Evolutionary conservation across 2,888 invertebrate genomes (phyloP).

Genomic region (Gisinianus flammeolus): DNA sequence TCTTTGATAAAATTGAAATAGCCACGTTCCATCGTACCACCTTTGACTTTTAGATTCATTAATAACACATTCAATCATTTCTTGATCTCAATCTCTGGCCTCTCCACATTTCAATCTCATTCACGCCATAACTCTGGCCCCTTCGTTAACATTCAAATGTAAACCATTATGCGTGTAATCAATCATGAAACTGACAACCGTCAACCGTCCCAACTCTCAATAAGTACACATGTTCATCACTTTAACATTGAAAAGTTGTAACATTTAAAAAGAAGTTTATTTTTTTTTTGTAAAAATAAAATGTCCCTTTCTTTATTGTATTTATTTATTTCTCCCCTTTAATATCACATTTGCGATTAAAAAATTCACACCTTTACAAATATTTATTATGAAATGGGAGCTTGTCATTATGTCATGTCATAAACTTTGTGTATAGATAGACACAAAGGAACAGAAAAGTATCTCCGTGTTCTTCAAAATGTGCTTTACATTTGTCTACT

Average conservation of each 20-base stretch:
- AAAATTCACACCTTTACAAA: no score
- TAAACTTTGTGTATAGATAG: no score
- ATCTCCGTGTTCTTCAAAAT: no score
- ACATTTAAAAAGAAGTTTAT: background rate
- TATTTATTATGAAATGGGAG: no score
- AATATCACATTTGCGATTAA: no score
- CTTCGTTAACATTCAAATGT: conserved; percentile 36
- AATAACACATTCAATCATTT: conserved; percentile 34
- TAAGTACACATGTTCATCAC: background rate
- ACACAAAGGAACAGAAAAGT: no score
- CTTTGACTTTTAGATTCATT: conserved; percentile 35
- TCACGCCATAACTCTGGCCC: conserved; percentile 5
- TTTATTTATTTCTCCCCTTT: background rate
- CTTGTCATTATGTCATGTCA: no score
- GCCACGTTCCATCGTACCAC: conserved; percentile 32
- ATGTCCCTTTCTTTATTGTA: conserved; percentile 13
- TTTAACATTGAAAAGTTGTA: background rate
- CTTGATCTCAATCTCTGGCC: conserved; percentile 31
- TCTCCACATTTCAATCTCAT: background rate
- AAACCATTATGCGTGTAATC: conserved; percentile 39
- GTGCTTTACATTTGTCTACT: no score
- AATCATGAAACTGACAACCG: conserved; percentile 7
- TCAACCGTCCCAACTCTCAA: background rate
- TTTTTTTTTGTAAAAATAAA: background rate
- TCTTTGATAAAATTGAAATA: background rate